Evolutionary conservation across 2,888 invertebrate species (phyloP).

Genomic region (Campoplex capitator): DNA sequence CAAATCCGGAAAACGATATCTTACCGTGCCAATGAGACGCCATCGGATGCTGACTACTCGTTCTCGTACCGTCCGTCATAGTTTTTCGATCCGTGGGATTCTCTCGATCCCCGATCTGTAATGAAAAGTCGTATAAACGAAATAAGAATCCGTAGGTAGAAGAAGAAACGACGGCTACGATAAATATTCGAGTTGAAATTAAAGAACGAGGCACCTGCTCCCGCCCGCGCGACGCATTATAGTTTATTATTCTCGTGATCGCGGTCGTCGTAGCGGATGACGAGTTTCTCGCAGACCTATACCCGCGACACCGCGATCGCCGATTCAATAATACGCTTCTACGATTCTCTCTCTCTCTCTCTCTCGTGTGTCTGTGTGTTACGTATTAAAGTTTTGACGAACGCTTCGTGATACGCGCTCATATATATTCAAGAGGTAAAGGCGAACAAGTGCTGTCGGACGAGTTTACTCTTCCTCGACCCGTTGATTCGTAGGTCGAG

Average conservation of each 20-base stretch:
- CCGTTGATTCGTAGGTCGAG: conserved; percentile 22
- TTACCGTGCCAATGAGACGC: not conserved
- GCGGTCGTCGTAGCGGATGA: not conserved
- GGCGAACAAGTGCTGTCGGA: not conserved
- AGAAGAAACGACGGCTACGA: not conserved
- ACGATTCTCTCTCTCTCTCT: not conserved
- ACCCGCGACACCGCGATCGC: not conserved
- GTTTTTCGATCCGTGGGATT: not conserved
- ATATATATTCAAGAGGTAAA: not conserved
- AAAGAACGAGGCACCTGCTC: not conserved
- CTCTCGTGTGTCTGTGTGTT: not conserved
- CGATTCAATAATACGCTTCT: conserved; percentile 4
- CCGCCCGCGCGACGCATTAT: not conserved
- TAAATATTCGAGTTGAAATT: not conserved
- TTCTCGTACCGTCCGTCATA: not conserved
- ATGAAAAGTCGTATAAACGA: not conserved
- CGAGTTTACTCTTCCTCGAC: conserved; percentile 1
- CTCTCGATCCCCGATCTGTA: not conserved
- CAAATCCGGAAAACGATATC: not conserved
- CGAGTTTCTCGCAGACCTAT: not conserved
- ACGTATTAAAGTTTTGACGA: not conserved
- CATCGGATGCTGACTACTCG: not conserved
- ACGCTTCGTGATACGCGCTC: not conserved
- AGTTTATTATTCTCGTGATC: not conserved
- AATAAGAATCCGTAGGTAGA: not conserved